A percentile compares a stretch with the other conserved stretches of the same genome.
These are phyloP conservation scores for Anguilla rostrata DNA, from an alignment of 2,113 vertebrate genomes.

Conservation along the genomic window DNA sequence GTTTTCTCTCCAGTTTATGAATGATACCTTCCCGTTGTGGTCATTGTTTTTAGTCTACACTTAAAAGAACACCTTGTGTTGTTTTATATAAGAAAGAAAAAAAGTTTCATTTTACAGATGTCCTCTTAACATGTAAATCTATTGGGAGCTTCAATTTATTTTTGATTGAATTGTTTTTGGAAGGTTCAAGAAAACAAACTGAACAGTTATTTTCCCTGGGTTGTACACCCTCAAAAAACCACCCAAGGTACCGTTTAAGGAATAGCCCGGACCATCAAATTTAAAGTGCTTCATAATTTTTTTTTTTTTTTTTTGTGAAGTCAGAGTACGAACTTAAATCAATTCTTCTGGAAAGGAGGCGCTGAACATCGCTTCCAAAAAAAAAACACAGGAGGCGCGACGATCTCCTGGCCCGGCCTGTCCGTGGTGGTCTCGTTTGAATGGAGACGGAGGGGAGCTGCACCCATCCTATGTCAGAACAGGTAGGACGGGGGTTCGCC, in stretches of 20 bases:
- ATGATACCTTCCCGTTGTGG: neutral
- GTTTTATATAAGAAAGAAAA: neutral
- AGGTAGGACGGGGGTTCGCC: slow-evolving; percentile 50
- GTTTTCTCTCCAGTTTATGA: neutral
- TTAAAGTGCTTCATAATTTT: neutral
- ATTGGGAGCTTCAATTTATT: neutral
- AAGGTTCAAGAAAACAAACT: neutral
- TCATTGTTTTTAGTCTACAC: neutral
- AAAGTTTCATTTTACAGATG: too few species aligned
- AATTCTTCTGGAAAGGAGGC: neutral
- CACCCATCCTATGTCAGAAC: neutral
- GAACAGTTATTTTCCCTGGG: neutral
- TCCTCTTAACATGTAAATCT: neutral
- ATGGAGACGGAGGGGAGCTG: neutral
- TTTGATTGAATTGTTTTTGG: neutral
- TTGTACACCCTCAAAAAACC: neutral
- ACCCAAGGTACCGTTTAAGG: neutral
- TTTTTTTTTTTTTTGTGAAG: neutral
- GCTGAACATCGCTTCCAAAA: neutral
- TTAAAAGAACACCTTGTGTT: neutral
- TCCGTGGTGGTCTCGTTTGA: neutral
- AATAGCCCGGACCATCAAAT: neutral
- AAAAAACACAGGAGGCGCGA: neutral
- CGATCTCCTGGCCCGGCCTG: neutral
- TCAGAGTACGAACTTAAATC: neutral